These are phyloP conservation scores for Macroglossus sobrinus DNA, from an alignment of 2,113 vertebrate species.

Conservation along the genomic window DNA sequence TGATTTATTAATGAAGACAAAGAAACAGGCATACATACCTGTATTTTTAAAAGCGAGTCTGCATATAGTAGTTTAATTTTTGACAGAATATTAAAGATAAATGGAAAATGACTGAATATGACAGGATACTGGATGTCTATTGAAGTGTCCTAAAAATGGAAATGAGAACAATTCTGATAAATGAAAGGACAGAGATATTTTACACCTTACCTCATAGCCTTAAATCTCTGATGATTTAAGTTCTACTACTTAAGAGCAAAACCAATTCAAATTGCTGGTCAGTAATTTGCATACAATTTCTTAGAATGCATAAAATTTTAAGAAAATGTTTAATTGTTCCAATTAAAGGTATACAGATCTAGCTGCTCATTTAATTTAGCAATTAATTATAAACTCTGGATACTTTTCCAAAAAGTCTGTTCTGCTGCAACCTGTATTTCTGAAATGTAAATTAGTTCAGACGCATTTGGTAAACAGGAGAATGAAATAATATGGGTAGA, in stretches of 20 bases:
- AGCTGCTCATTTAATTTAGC: background rate
- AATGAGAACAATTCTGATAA: slow-evolving; percentile 32
- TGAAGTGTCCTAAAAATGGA: slow-evolving; percentile 42
- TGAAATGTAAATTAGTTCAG: background rate
- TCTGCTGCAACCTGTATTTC: background rate
- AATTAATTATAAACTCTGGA: background rate
- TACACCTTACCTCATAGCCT: background rate
- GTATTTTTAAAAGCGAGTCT: background rate
- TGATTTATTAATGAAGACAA: slow-evolving; percentile 13
- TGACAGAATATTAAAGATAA: slow-evolving; percentile 64
- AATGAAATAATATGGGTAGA: background rate
- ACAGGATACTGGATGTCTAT: background rate
- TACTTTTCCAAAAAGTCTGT: background rate
- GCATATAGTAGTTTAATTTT: slow-evolving; percentile 65
- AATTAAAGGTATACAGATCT: background rate
- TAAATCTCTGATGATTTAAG: background rate
- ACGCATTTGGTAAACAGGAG: background rate
- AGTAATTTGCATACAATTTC: too few relatives aligned
- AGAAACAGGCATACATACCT: slow-evolving; percentile 60
- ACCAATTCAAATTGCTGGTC: background rate
- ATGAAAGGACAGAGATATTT: background rate
- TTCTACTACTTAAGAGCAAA: background rate
- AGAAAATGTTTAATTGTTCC: background rate
- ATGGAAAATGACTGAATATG: slow-evolving; percentile 73
- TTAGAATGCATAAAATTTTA: background rate